A percentile compares a stretch with the other conserved stretches of the same genome.
Evolutionary conservation across 2,113 vertebrate genomes (phyloP).

Genomic region (Carettochelys insculpta): DNA sequence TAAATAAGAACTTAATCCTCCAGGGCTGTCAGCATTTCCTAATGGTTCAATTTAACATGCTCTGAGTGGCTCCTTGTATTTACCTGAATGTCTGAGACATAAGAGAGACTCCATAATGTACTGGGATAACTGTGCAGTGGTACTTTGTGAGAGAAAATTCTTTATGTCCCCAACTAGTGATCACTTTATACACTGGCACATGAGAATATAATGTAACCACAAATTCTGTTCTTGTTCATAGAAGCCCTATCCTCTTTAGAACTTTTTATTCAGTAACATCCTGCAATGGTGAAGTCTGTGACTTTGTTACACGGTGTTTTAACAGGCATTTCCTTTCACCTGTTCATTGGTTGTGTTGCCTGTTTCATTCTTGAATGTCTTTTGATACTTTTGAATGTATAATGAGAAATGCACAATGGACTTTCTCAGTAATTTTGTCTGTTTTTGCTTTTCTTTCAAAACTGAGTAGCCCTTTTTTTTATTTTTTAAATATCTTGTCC

Average conservation of each 20-base stretch:
- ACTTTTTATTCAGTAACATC: neutral
- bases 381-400: neutral
- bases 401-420: neutral
- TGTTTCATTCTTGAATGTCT: neutral
- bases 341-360: neutral
- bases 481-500: neutral
- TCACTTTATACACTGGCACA: neutral
- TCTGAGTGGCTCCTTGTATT: neutral
- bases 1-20: conserved; percentile 44
- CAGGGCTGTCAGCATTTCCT: conserved; percentile 30
- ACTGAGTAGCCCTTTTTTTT: neutral
- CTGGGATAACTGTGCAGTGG: neutral
- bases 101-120: neutral
- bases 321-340: neutral
- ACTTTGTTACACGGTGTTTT: neutral
- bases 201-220: neutral
- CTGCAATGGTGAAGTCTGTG: neutral
- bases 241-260: neutral
- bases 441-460: neutral
- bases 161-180: neutral
- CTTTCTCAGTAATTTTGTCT: neutral
- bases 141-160: neutral
- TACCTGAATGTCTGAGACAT: neutral
- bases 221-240: neutral
- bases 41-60: neutral